phyloP scores from a whole-genome alignment of 2,888 invertebrate genomes.

The Polyploca ridens region DNA sequence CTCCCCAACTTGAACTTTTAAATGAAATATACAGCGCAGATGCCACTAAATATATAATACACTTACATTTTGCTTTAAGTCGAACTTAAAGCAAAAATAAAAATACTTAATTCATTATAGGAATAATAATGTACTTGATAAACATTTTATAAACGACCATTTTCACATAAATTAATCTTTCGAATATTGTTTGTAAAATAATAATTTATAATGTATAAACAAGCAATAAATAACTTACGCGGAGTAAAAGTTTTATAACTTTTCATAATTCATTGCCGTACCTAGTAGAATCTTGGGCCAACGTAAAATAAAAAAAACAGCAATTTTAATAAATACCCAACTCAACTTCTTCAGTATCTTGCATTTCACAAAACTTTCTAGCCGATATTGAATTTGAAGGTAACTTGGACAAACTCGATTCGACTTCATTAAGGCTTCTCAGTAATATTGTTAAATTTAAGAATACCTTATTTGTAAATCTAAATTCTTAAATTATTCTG shows the following conservation, averaged over 20 bases:
- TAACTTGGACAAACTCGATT: slow-evolving; percentile 26
- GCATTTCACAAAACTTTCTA: slow-evolving; percentile 22
- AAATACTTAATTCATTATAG: no score
- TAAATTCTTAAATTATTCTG: slow-evolving; percentile 7
- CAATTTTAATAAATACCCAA: not conserved
- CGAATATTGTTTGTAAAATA: no score
- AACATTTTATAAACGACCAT: no score
- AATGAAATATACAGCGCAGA: no score
- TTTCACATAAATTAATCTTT: no score
- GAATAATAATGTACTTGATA: no score
- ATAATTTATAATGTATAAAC: no score
- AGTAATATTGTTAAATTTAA: slow-evolving; percentile 13
- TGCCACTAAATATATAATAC: no score
- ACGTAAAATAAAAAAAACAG: slow-evolving; percentile 5
- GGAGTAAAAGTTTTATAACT: not conserved
- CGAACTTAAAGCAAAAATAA: no score
- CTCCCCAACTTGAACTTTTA: no score
- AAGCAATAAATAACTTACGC: not conserved
- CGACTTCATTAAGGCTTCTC: slow-evolving; percentile 22
- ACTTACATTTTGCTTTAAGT: no score
- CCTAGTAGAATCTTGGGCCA: not conserved
- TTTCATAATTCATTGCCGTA: not conserved
- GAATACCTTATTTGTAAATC: slow-evolving; percentile 11
- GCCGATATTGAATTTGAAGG: slow-evolving; percentile 23
- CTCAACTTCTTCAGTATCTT: slow-evolving; percentile 15